phyloP scores from a whole-genome alignment of 2,888 invertebrate genomes.

The Ophion costatus region DNA sequence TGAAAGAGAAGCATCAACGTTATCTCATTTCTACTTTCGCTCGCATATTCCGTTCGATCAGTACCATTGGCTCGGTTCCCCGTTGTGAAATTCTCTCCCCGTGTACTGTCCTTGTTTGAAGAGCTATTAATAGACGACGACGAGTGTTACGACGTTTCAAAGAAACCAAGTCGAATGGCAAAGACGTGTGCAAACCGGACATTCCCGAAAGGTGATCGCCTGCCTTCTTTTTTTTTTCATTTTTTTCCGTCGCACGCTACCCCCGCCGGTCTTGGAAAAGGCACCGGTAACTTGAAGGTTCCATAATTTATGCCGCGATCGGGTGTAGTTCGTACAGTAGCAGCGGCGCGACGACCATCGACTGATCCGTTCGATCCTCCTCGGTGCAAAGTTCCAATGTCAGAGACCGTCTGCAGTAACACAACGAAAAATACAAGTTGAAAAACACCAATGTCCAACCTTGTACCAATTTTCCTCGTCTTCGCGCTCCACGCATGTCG shows the following conservation, averaged over 20 bases:
- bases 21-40: constrained; percentile 4
- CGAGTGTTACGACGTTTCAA: constrained; percentile 50
- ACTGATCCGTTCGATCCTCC: constrained; percentile 34
- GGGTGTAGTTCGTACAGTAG: background rate
- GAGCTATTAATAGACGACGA: constrained; percentile 54
- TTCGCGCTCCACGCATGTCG: constrained; percentile 21
- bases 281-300: background rate
- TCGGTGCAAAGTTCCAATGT: constrained; percentile 4
- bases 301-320: constrained; percentile 3
- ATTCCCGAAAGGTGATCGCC: constrained; percentile 41
- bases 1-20: background rate
- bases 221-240: constrained; percentile 10
- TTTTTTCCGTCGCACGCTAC: background rate
- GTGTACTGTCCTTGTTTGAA: constrained; percentile 23
- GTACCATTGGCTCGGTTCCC: background rate
- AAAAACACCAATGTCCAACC: constrained; percentile 41
- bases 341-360: background rate
- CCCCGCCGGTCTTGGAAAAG: background rate
- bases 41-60: constrained; percentile 6
- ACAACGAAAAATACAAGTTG: constrained; percentile 1
- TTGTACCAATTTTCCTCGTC: constrained; percentile 53
- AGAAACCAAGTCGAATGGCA: constrained; percentile 31
- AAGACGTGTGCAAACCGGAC: constrained; percentile 28
- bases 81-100: constrained; percentile 35
- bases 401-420: background rate